Conservation (phyloP, 1,140 invertebrate genomes). For the Drosophila novamexicana region DNA sequence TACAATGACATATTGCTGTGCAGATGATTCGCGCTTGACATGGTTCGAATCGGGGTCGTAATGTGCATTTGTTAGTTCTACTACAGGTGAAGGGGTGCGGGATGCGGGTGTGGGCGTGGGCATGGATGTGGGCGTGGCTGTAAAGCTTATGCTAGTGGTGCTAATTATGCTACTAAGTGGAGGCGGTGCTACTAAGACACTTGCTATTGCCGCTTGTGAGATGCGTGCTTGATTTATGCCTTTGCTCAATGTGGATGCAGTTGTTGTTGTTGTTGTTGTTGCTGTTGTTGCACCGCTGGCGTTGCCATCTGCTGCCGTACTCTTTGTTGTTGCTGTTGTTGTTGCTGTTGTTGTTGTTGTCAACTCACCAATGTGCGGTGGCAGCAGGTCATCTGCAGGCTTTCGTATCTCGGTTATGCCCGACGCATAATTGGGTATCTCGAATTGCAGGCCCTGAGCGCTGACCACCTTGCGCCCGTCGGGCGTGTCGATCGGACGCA, state of each 20-base stretch:
- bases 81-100: conserved; percentile 27
- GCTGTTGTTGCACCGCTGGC: conserved; percentile 20
- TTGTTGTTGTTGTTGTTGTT: conserved; percentile 34
- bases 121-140: conserved; percentile 4
- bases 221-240: conserved; percentile 27
- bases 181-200: conserved; percentile 1
- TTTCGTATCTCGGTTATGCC: conserved; percentile 82
- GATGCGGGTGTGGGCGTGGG: conserved; percentile 1
- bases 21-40: conserved; percentile 23
- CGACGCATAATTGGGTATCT: conserved; percentile 83
- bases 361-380: conserved; percentile 84
- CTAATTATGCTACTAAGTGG: conserved; percentile 13
- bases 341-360: conserved; percentile 32
- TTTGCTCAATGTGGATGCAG: conserved; percentile 33
- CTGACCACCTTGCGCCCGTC: conserved; percentile 80
- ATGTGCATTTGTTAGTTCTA: conserved; percentile 29
- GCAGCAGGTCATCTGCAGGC: conserved; percentile 76
- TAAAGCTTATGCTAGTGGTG: conserved; percentile 34
- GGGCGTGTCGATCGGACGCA: conserved; percentile 78
- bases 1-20: conserved; percentile 48
- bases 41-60: conserved; percentile 2
- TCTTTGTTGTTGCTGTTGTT: conserved; percentile 8
- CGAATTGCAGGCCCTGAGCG: conserved; percentile 80
- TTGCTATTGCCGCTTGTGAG: conserved; percentile 26
- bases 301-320: conserved; percentile 7